Evolutionary conservation across 2,888 invertebrate genomes (phyloP), one percentile per base, ranked within the genome.

Genomic region (Acutogordius australiensis): DNA sequence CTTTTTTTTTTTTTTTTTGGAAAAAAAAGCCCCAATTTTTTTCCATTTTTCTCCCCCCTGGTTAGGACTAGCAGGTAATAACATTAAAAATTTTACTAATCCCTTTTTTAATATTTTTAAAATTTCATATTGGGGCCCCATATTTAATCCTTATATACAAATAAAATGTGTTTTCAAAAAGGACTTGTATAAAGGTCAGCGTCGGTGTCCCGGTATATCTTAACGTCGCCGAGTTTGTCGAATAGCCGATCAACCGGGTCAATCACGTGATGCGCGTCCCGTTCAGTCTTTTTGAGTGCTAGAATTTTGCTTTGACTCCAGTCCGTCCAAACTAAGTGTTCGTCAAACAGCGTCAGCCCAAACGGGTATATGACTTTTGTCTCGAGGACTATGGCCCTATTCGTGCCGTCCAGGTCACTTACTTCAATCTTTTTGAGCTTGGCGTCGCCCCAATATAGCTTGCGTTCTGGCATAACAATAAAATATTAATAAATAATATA

Each of bases 291-390:
- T 13, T 28, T 28, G 4, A 57, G 58, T 4, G 29, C 30, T 29
- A 57, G 23, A 28, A 57, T 28, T 28, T 28, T 57, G 58, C 30
- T 57, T 26, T 57, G 58, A 13, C 29, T 57, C 58, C 58, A 57
- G 29, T 57, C 58, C 30, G 58, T 28, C 58, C 58, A 57, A 8
- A 29, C 18, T 29, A 57, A 18, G 29, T 29, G 30, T 13, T 57
- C 30, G 2, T 27, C 28, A 23, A 28, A 28, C 28, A 57, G 4
- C 4, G 58, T 23, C 4, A 57, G 30, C 4, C 58, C 58, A 29
- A 29, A 57, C 8, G 58, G 58, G 58, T 57, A 57, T 29, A 57
- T 57, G 4, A 51, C 51, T 26, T 51, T 51, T n/a, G 51, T 51
- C 23, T 51, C 51, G 51, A 51, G 51, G 4, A 51, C 51, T 4